These are phyloP conservation scores for Chaenodraco wilsoni DNA, from an alignment of 2,797 vertebrate genomes.

Conservation along the genomic window DNA sequence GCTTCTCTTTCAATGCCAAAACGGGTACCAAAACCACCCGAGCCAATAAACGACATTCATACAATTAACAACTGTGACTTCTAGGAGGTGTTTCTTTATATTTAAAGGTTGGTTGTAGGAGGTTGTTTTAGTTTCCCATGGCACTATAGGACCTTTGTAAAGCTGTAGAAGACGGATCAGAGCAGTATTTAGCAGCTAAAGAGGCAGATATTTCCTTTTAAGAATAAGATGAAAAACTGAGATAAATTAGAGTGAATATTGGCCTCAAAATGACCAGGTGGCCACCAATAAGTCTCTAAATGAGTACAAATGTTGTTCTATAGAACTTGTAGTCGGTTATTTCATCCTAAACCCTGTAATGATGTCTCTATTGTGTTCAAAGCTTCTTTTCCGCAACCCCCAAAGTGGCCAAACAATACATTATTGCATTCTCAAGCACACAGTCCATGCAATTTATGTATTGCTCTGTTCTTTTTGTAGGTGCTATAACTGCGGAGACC, in stretches of 20 bases:
- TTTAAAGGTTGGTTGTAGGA: background rate
- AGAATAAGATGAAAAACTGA: too few relatives aligned
- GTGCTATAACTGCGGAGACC: constrained; percentile 97
- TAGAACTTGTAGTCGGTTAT: background rate
- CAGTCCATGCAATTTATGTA: background rate
- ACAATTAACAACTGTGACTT: too few relatives aligned
- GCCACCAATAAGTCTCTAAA: background rate
- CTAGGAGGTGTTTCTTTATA: background rate
- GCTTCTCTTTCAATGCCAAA: too few relatives aligned
- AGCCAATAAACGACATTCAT: too few relatives aligned
- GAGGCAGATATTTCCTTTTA: background rate
- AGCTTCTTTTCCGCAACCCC: background rate
- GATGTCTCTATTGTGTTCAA: background rate
- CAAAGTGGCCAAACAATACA: background rate
- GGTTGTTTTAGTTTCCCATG: background rate
- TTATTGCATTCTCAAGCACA: background rate
- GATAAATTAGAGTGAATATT: background rate
- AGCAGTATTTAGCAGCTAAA: background rate
- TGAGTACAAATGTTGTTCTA: background rate
- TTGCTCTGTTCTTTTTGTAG: constrained; percentile 66
- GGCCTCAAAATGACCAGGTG: background rate
- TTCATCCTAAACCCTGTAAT: background rate
- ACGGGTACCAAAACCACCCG: too few relatives aligned
- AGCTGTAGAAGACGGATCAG: too few relatives aligned
- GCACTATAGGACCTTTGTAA: background rate